Percentiles rank a stretch among this genome's conserved stretches.
Conservation (phyloP, 2,797 vertebrate species). For the Sphenopsis melanotis region DNA sequence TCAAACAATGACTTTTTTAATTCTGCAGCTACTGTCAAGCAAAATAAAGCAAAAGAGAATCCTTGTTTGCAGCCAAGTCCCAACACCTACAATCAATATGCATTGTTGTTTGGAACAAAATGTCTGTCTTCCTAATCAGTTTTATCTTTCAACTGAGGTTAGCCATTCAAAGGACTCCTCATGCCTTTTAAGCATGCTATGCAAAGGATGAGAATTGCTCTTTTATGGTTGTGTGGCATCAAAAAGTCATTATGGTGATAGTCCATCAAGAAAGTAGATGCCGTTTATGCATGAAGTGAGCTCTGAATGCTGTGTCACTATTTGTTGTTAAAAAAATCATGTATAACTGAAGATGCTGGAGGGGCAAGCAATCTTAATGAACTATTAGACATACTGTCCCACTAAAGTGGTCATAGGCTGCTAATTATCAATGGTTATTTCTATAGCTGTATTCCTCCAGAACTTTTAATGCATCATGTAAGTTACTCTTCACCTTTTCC, state of each 20-base stretch:
- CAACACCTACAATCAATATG: background rate
- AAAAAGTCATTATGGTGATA: background rate
- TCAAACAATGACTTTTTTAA: background rate
- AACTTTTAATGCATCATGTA: background rate
- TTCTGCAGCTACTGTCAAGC: background rate
- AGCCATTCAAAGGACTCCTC: background rate
- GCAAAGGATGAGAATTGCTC: background rate
- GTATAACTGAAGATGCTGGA: background rate
- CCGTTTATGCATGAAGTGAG: background rate
- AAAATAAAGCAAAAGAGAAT: background rate
- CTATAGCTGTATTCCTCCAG: background rate
- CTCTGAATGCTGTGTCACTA: background rate
- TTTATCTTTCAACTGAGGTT: background rate
- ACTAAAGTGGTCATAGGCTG: background rate
- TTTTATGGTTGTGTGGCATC: background rate
- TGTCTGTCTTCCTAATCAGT: background rate
- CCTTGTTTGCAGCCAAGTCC: background rate
- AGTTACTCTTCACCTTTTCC: background rate
- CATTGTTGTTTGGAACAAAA: background rate
- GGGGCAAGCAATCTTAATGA: background rate
- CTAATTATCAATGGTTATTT: background rate
- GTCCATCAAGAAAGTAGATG: background rate
- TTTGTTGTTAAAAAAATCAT: background rate
- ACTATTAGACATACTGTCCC: background rate
- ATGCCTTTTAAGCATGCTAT: accelerated